Conservation (phyloP, 2,113 vertebrate genomes). For the Stegostoma tigrinum region DNA sequence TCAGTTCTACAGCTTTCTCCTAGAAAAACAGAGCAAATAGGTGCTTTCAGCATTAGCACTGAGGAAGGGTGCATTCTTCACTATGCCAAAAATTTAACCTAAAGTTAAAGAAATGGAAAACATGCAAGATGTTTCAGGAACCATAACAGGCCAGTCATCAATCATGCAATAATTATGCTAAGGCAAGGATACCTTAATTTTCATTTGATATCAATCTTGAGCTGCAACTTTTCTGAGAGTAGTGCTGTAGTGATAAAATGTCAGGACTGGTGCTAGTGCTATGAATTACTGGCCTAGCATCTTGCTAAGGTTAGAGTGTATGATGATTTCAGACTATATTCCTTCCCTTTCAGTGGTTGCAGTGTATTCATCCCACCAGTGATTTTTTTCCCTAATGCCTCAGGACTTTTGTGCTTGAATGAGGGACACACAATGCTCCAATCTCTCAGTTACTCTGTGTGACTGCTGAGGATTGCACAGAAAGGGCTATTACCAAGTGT, state of each 20-base stretch:
- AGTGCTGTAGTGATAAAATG: background rate
- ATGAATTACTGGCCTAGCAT: background rate
- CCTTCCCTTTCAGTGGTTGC: background rate
- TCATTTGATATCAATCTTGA: background rate
- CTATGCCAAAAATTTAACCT: background rate
- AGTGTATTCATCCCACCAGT: background rate
- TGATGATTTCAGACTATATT: background rate
- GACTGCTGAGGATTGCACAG: background rate
- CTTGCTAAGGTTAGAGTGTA: background rate
- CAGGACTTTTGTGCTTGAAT: background rate
- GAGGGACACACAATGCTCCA: background rate
- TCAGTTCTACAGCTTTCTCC: slow-evolving; percentile 1
- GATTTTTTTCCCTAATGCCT: too few species aligned
- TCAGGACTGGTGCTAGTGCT: background rate
- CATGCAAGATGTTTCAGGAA: slow-evolving; percentile 4
- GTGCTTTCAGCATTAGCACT: background rate
- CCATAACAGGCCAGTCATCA: background rate
- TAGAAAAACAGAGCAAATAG: slow-evolving; percentile 30
- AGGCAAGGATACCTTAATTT: background rate
- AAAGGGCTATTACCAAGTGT: background rate
- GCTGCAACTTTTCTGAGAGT: background rate
- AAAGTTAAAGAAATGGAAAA: background rate
- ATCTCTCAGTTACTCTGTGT: background rate
- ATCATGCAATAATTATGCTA: background rate
- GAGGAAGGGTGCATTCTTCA: background rate